Evolutionary conservation across 1,140 invertebrate species (phyloP).

Genomic region (Riptortus pedestris): DNA sequence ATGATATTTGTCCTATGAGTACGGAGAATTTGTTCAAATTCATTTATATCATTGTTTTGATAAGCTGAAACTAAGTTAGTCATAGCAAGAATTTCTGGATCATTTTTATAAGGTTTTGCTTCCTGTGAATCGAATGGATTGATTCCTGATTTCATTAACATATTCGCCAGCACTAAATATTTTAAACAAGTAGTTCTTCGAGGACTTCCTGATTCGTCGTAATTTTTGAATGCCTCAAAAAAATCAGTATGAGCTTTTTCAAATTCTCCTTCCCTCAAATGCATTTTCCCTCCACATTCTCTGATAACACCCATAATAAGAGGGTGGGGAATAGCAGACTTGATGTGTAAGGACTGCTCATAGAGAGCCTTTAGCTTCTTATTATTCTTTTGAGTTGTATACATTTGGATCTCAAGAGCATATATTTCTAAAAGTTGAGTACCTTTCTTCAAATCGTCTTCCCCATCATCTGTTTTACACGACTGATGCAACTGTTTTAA

Average conservation of each 20-base stretch:
- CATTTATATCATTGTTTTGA: slow-evolving; percentile 98
- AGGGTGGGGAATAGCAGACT: slow-evolving; percentile 98
- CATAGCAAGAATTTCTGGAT: slow-evolving; percentile 98
- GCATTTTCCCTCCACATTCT: slow-evolving; percentile 99
- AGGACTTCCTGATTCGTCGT: slow-evolving; percentile 98
- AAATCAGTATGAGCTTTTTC: slow-evolving; percentile 99
- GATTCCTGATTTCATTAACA: slow-evolving; percentile 99
- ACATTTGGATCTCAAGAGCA: slow-evolving; percentile 99
- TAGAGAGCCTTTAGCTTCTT: slow-evolving; percentile 97
- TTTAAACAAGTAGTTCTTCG: slow-evolving; percentile 94
- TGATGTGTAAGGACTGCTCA: slow-evolving; percentile 96
- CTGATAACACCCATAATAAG: slow-evolving; percentile 99
- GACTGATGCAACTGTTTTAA: slow-evolving; percentile 94
- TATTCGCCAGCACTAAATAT: slow-evolving; percentile 96
- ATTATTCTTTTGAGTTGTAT: slow-evolving; percentile 98
- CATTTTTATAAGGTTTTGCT: slow-evolving; percentile 99
- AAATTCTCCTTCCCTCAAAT: slow-evolving; percentile 95
- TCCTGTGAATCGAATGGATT: slow-evolving; percentile 99
- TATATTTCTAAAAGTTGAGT: slow-evolving; percentile 98
- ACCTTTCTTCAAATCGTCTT: slow-evolving; percentile 97
- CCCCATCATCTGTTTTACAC: slow-evolving; percentile 98
- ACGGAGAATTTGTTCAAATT: slow-evolving; percentile 94
- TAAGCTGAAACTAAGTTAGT: slow-evolving; percentile 97
- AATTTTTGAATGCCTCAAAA: slow-evolving; percentile 99
- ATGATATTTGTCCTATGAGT: slow-evolving; percentile 94